Evolutionary conservation across 2,888 invertebrate species (phyloP).

Genomic region (Agelastica alni): DNA sequence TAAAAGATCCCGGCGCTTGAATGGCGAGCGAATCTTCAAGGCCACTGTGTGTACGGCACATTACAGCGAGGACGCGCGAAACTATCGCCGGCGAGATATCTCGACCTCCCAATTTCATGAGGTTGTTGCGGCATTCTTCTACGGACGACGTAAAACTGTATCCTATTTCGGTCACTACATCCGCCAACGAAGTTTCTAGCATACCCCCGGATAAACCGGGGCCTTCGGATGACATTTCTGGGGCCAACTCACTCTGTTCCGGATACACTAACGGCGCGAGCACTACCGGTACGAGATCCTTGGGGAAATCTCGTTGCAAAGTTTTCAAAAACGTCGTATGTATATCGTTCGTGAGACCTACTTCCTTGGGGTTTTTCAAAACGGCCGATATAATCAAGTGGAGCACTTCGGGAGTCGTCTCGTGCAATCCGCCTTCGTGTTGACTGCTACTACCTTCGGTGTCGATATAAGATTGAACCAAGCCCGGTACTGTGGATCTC

Average conservation of each 20-base stretch:
- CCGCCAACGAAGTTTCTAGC: constrained; percentile 81
- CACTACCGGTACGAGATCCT: constrained; percentile 85
- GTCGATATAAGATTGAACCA: constrained; percentile 86
- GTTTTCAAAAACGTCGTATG: constrained; percentile 81
- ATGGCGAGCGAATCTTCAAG: constrained; percentile 63
- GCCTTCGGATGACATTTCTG: constrained; percentile 67
- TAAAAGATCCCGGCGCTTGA: constrained; percentile 69
- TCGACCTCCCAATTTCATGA: constrained; percentile 74
- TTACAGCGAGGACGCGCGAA: constrained; percentile 82
- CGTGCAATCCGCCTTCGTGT: constrained; percentile 81
- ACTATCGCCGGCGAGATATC: constrained; percentile 82
- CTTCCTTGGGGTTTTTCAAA: constrained; percentile 65
- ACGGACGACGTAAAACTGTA: constrained; percentile 84
- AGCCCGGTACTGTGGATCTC: constrained; percentile 79
- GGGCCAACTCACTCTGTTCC: constrained; percentile 70
- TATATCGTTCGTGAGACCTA: constrained; percentile 71
- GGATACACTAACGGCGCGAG: constrained; percentile 87
- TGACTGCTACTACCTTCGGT: constrained; percentile 72
- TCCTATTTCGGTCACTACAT: constrained; percentile 85
- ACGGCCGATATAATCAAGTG: constrained; percentile 75
- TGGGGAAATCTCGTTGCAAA: constrained; percentile 84
- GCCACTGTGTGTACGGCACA: constrained; percentile 82
- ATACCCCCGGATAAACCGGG: constrained; percentile 58
- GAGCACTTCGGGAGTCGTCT: constrained; percentile 86
- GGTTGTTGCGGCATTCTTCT: constrained; percentile 85